These are phyloP conservation scores for Andrena bicolor DNA, from an alignment of 2,888 invertebrate genomes.

Conservation along the genomic window DNA sequence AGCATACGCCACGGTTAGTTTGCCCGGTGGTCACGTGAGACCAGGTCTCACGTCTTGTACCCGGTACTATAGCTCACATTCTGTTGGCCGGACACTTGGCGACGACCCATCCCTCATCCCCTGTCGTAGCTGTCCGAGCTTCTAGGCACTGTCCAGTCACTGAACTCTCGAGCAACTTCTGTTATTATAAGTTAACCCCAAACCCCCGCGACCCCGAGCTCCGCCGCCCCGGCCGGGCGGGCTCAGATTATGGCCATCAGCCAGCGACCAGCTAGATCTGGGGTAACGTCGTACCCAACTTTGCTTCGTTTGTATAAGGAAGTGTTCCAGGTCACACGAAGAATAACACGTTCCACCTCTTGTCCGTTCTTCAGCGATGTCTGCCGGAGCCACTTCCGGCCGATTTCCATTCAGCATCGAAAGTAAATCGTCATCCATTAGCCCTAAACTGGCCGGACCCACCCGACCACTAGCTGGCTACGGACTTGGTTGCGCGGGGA, in stretches of 20 bases:
- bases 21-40: slow-evolving; percentile 76
- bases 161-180: slow-evolving; percentile 84
- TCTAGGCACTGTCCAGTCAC: slow-evolving; percentile 82
- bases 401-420: slow-evolving; percentile 39
- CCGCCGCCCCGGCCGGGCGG: slow-evolving; percentile 60
- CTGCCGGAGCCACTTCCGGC: slow-evolving; percentile 46
- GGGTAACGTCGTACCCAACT: slow-evolving; percentile 79
- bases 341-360: slow-evolving; percentile 83
- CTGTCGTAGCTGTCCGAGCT: slow-evolving; percentile 78
- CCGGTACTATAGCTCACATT: slow-evolving; percentile 78
- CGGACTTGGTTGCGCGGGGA: too few relatives aligned
- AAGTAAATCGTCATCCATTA: slow-evolving; percentile 38
- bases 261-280: slow-evolving; percentile 81
- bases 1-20: slow-evolving; percentile 77
- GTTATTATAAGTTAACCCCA: slow-evolving; percentile 85
- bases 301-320: slow-evolving; percentile 82
- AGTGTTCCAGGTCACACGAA: slow-evolving; percentile 80
- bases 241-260: slow-evolving; percentile 84
- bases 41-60: slow-evolving; percentile 80
- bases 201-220: slow-evolving; percentile 58
- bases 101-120: slow-evolving; percentile 84
- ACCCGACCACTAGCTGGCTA: too few relatives aligned
- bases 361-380: slow-evolving; percentile 69
- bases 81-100: slow-evolving; percentile 84
- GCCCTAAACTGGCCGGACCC: background rate